A percentile compares a stretch with the other conserved stretches of the same genome.
phyloP scores from a whole-genome alignment of 2,113 vertebrate genomes.

The Ictalurus punctatus region DNA sequence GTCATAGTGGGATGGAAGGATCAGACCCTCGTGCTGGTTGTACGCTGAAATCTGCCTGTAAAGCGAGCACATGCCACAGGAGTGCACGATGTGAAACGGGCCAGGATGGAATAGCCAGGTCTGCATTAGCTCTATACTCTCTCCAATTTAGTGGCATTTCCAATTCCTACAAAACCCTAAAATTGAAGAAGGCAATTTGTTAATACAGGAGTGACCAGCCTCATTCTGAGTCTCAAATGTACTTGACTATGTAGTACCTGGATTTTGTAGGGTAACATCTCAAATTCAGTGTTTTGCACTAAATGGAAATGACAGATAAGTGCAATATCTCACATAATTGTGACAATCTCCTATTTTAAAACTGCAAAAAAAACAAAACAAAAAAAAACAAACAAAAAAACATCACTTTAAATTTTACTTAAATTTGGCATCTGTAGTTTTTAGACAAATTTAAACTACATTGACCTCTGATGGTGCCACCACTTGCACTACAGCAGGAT shows the following conservation, averaged over 20 bases:
- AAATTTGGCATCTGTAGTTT: neutral
- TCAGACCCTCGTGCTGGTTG: constrained; percentile 69
- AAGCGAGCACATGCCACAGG: constrained; percentile 67
- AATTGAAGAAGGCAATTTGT: neutral
- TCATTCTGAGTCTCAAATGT: neutral
- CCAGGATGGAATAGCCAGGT: constrained; percentile 69
- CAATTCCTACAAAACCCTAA: neutral
- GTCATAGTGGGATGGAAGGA: constrained; percentile 75
- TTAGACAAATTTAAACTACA: neutral
- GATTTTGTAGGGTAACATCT: neutral
- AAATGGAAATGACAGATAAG: neutral
- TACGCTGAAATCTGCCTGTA: constrained; percentile 64
- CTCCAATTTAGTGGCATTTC: neutral
- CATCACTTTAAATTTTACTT: neutral
- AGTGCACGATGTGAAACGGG: constrained; percentile 73
- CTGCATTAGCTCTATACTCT: constrained; percentile 1
- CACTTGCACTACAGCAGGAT: neutral
- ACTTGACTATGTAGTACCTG: neutral
- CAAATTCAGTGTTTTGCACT: neutral
- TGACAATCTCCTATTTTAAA: neutral
- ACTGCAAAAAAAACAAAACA: no score
- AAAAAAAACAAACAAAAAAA: neutral
- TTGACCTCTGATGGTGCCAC: neutral
- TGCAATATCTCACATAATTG: neutral
- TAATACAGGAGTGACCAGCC: neutral